A percentile compares a stretch with the other conserved stretches of the same genome.
Evolutionary conservation across 2,113 vertebrate genomes (phyloP).

Genomic region (Onychostruthus taczanowskii): DNA sequence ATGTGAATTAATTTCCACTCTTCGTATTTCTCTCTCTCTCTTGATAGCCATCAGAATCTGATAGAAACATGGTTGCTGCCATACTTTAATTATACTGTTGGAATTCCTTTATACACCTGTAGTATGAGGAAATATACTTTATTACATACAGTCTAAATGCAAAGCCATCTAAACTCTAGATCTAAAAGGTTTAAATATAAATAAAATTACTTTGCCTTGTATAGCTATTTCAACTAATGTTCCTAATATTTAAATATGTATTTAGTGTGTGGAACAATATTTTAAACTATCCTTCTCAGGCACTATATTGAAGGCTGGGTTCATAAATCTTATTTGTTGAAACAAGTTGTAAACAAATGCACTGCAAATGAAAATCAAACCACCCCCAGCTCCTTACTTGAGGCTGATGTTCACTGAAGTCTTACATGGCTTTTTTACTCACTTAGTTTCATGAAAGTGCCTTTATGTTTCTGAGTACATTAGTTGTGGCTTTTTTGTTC

Average conservation of each 20-base stretch:
- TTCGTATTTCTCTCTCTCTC: constrained; percentile 60
- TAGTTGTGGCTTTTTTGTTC: neutral
- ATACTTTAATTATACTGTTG: constrained; percentile 47
- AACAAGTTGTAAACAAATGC: neutral
- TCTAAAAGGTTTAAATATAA: neutral
- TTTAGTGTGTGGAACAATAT: neutral
- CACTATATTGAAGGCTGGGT: neutral
- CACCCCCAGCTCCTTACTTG: neutral
- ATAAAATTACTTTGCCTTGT: neutral
- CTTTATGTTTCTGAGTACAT: neutral
- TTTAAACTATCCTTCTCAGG: neutral
- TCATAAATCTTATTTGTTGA: neutral
- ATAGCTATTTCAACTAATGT: neutral
- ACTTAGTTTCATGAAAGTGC: neutral
- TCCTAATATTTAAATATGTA: neutral
- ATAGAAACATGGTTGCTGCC: constrained; percentile 45
- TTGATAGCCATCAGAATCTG: constrained; percentile 50
- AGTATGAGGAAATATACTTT: neutral
- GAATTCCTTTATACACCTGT: neutral
- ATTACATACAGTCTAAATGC: neutral
- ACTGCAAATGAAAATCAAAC: neutral
- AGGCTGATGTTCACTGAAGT: neutral
- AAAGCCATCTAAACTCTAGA: neutral
- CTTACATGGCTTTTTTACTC: neutral
- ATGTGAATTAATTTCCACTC: constrained; percentile 73